Percentiles rank a stretch among this genome's conserved stretches.
phyloP scores from a whole-genome alignment of 2,888 invertebrate species.

The Iphiclides podalirius region DNA sequence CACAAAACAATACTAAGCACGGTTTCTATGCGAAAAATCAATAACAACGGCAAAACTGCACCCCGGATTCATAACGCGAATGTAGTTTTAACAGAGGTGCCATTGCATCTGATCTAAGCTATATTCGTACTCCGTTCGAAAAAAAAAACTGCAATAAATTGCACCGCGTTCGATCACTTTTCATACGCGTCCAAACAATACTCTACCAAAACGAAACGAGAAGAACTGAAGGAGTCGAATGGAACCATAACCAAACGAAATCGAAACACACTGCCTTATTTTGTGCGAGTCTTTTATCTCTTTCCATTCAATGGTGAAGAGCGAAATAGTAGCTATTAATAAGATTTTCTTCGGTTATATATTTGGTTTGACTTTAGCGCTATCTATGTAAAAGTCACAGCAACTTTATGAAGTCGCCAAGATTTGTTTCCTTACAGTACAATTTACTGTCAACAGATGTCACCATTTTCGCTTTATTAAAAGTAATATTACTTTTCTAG shows the following conservation, averaged over 20 bases:
- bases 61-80: slow-evolving; percentile 3
- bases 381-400: slow-evolving; percentile 4
- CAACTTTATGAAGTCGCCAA: neutral
- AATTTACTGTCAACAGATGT: neutral
- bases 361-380: neutral
- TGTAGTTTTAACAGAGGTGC: too few species aligned
- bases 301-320: slow-evolving; percentile 2
- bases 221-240: slow-evolving; percentile 18
- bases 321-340: neutral
- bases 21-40: slow-evolving; percentile 22
- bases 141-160: slow-evolving; percentile 10
- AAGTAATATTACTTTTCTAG: neutral
- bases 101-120: too few species aligned
- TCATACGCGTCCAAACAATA: slow-evolving; percentile 34
- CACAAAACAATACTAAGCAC: slow-evolving; percentile 18
- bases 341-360: neutral
- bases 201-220: slow-evolving; percentile 24
- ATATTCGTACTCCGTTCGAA: neutral
- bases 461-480: neutral
- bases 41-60: slow-evolving; percentile 20
- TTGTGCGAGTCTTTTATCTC: slow-evolving; percentile 7
- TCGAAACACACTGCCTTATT: slow-evolving; percentile 11
- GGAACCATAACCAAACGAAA: too few species aligned
- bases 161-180: slow-evolving; percentile 4
- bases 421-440: neutral